Base-by-base conservation (phyloP, 2,113 vertebrate species). In the Gadus chalcogrammus region DNA sequence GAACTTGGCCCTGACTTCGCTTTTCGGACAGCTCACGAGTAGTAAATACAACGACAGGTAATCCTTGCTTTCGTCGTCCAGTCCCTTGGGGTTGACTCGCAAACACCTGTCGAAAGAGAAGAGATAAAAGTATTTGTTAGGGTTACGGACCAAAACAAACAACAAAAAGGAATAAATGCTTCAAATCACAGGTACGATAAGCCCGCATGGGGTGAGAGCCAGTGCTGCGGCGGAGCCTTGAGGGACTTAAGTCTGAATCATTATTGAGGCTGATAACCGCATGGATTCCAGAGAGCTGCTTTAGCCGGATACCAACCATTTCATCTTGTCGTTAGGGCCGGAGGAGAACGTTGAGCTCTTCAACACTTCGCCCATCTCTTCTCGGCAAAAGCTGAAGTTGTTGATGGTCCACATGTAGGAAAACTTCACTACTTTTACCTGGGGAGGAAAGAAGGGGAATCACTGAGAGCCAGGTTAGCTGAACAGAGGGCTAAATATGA, bases 331-430 rank as follows among this genome's bases (percentile, higher is more conserved):
- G 77, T 99, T 99, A 79, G 97, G 96, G 87, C 97, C 97, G 75
- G 97, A 99, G 58, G 97, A 99, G 86, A 99, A 99, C 55, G 97
- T 99, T 22, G 97, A 99, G 87, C 97, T 99, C 90, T 99, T 99
- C 88, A 99, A 93, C 78, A 99, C 97, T 84, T 99, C 97, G 15
- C 97, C 97, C 97, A 99, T 99, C 91, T 99, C 97, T 90, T 99
- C 97, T 78, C 96, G 92, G 87, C 96, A 99, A 91, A 99, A 99
- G 86, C 97, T 99, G 82, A 99, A 99, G 90, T 99, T 99, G 91
- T 98, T 99, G 93, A 99, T 99, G 88, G 97, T 99, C 97, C 97
- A 99, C 97, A 99, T 99, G 90, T 99, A 99, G 85, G 97, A 99
- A 92, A 99, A 99, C 91, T 99, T 99, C 82, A 99, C 97, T 71